A percentile compares a stretch with the other conserved stretches of the same genome.
Evolutionary conservation across 2,797 vertebrate genomes (phyloP).

Genomic region (Myotis pilosus): DNA sequence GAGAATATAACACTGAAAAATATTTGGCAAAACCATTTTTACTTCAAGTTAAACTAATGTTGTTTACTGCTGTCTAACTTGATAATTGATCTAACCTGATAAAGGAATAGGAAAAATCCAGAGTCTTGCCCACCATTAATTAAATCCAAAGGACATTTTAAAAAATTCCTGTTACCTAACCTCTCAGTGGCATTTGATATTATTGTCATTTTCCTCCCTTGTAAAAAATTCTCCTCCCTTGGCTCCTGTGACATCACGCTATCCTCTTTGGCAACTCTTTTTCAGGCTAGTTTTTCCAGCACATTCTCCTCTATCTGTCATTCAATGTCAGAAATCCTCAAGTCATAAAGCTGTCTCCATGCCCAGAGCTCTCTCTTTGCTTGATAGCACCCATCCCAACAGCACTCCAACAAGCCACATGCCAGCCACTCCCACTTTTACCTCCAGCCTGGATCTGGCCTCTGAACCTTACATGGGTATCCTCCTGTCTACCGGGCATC

Average conservation of each 20-base stretch:
- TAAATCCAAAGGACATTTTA: background rate
- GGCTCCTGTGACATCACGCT: background rate
- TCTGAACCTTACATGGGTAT: background rate
- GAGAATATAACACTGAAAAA: background rate
- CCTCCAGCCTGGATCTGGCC: background rate
- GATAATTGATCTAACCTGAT: background rate
- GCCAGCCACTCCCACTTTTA: background rate
- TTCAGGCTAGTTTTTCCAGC: background rate
- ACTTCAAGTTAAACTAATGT: background rate
- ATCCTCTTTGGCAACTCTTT: background rate
- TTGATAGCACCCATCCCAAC: background rate
- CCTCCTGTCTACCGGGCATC: background rate
- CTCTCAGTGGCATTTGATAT: background rate
- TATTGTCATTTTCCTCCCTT: background rate
- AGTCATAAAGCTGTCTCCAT: background rate
- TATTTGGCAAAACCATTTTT: background rate
- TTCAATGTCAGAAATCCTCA: background rate
- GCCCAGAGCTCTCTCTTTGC: no score
- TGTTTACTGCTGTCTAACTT: background rate
- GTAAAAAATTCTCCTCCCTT: background rate
- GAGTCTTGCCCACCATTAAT: background rate
- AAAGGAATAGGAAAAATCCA: background rate
- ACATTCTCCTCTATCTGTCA: background rate
- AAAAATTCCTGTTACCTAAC: background rate
- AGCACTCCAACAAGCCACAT: background rate